Base-by-base conservation (phyloP, 2,888 invertebrate genomes). In the Bombylius major region DNA sequence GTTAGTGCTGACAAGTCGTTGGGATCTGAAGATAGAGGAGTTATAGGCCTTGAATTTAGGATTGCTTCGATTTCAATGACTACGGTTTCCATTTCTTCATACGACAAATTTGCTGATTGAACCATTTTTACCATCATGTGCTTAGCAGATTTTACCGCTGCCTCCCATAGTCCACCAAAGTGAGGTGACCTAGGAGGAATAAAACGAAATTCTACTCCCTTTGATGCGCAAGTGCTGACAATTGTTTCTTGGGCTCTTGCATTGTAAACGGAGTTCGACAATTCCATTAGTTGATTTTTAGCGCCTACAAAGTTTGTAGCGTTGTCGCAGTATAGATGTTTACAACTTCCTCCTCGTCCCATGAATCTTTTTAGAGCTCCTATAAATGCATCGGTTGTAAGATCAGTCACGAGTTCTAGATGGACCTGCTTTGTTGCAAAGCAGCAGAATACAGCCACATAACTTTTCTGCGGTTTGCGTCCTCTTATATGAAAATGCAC, bases 361-460 rank as follows among this genome's bases (percentile, higher is more conserved):
- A 56, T 55, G 36, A 62, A 59, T 32, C 59, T 32, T 48, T 54
- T 54, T 44, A 57, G n/a, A n/a, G n/a, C n/a, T n/a, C n/a, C n/a
- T n/a, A n/a, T n/a, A n/a, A n/a, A n/a, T n/a, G n/a, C n/a, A n/a
- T n/a, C n/a, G n/a, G n/a, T n/a, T n/a, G n/a, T n/a, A n/a, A n/a
- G n/a, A n/a, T n/a, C n/a, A n/a, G n/a, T n/a, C n/a, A n/a, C n/a
- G n/a, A n/a, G n/a, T n/a, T n/a, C n/a, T n/a, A n/a, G n/a, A n/a
- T n/a, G n/a, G n/a, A n/a, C n/a, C n/a, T n/a, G n/a, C n/a, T n/a
- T n/a, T n/a, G n/a, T n/a, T n/a, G n/a, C n/a, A n/a, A n/a, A n/a
- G n/a, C n/a, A n/a, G n/a, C n/a, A n/a, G n/a, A n/a, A n/a, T n/a
- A n/a, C n/a, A n/a, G n/a, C n/a, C n/a, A n/a, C n/a, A n/a, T n/a